A percentile compares a stretch with the other conserved stretches of the same genome.
These are phyloP conservation scores for Opisthocomus hoazin DNA, from an alignment of 2,113 vertebrate genomes.

Conservation along the genomic window DNA sequence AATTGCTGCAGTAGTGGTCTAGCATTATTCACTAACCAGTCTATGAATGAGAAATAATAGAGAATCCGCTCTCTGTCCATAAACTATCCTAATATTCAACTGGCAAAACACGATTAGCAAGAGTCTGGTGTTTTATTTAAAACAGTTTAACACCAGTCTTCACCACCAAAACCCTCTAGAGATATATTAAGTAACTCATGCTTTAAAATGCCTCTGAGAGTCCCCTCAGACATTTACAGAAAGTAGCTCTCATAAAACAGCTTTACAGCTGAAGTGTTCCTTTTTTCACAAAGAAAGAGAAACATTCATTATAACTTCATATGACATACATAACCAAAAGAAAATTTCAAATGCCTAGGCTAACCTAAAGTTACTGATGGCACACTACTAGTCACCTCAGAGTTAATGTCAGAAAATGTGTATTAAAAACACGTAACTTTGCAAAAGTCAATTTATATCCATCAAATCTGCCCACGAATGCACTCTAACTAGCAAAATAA, in stretches of 20 bases:
- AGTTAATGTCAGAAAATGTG: background rate
- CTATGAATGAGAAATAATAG: background rate
- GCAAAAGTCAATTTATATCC: background rate
- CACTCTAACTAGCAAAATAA: background rate
- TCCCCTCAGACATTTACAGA: background rate
- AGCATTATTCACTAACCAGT: background rate
- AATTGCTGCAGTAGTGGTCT: background rate
- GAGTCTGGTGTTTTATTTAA: background rate
- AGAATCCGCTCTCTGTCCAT: background rate
- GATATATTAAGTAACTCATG: background rate
- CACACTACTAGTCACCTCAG: background rate
- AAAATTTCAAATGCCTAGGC: background rate
- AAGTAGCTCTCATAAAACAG: background rate
- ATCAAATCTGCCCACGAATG: background rate
- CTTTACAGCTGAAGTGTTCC: background rate
- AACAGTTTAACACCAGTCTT: background rate
- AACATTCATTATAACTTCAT: background rate
- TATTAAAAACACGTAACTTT: background rate
- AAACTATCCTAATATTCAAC: background rate
- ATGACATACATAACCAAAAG: background rate
- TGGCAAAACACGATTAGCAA: background rate
- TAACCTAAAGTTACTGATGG: background rate
- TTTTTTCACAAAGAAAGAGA: background rate
- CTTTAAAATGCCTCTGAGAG: background rate
- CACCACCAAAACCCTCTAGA: background rate